These are phyloP conservation scores for Labeo calbasu DNA, from an alignment of 2,797 vertebrate genomes.

Conservation along the genomic window DNA sequence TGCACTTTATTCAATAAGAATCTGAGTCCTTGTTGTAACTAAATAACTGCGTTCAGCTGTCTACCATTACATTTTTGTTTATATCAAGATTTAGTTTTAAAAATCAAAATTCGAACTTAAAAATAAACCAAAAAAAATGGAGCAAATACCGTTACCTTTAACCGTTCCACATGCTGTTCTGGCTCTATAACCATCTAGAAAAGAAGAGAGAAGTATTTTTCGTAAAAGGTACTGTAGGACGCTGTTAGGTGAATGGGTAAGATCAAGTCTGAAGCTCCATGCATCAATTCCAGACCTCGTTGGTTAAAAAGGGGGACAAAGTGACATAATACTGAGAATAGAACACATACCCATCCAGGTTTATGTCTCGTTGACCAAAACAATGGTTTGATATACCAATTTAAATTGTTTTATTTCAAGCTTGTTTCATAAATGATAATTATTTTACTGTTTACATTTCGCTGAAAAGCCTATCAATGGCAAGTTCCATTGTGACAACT, in stretches of 20 bases:
- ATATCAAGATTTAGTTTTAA: neutral
- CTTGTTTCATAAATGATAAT: neutral
- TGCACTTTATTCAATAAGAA: neutral
- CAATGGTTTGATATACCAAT: neutral
- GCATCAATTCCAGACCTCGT: neutral
- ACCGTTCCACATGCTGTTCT: neutral
- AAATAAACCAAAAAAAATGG: neutral
- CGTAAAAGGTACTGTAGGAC: neutral
- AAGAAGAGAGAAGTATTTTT: neutral
- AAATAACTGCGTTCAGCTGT: neutral
- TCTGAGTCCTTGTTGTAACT: neutral
- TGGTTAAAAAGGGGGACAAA: neutral
- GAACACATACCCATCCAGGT: neutral
- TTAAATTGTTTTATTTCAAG: neutral
- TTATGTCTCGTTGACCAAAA: neutral
- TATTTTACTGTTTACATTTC: neutral
- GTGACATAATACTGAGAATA: neutral
- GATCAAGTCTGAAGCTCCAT: neutral
- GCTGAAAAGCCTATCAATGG: neutral
- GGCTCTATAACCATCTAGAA: neutral
- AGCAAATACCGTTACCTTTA: neutral
- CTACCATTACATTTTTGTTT: neutral
- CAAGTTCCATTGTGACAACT: neutral
- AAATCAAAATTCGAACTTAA: neutral
- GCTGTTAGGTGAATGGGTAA: constrained; percentile 9